A percentile compares a stretch with the other conserved stretches of the same genome.
Conservation (phyloP, 2,888 invertebrate genomes). For the Noctua janthina region DNA sequence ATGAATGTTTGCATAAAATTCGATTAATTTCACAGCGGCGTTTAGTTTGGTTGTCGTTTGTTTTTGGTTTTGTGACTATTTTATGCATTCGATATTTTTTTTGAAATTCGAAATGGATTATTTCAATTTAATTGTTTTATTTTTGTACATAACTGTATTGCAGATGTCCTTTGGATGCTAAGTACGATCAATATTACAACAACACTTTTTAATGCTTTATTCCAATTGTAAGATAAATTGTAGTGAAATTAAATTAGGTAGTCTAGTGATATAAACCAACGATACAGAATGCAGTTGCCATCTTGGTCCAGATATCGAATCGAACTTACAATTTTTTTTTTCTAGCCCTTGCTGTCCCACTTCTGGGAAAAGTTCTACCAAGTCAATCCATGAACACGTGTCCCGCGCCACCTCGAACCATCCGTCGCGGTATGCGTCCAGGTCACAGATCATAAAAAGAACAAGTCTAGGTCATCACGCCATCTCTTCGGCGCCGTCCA, state of each 20-base stretch:
- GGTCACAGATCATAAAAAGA: too few species aligned
- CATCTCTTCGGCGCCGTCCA: too few species aligned
- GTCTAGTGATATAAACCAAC: not conserved
- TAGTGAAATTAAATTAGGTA: not conserved
- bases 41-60: slow-evolving; percentile 31
- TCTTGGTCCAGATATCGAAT: not conserved
- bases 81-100: not conserved
- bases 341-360: too few species aligned
- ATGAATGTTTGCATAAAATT: slow-evolving; percentile 59
- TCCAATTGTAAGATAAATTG: not conserved
- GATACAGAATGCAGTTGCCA: not conserved
- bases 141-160: not conserved
- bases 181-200: not conserved
- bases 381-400: too few species aligned
- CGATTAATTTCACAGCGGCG: slow-evolving; percentile 44
- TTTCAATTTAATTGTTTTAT: slow-evolving; percentile 6
- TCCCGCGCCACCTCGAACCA: too few species aligned
- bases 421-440: too few species aligned
- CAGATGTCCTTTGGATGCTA: not conserved
- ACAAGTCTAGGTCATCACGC: too few species aligned
- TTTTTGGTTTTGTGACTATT: slow-evolving; percentile 11
- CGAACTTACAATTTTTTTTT: not conserved
- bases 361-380: too few species aligned
- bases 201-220: not conserved
- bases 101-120: not conserved